Base-by-base conservation (phyloP, 2,888 invertebrate species). In the Amphipoea lucens region DNA sequence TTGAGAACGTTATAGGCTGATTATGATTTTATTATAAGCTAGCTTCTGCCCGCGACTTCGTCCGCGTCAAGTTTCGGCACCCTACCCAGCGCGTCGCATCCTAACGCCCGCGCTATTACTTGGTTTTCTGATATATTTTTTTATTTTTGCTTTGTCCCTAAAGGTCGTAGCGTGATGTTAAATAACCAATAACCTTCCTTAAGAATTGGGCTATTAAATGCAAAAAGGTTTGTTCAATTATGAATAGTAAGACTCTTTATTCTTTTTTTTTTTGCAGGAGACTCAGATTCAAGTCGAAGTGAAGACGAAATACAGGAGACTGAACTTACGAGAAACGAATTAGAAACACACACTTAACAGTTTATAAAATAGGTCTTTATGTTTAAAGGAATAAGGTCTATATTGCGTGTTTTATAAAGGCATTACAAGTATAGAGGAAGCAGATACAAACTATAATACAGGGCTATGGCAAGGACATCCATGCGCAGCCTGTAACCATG, bases 241-340 rank as follows among this genome's bases (percentile, higher is more conserved):
- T 36, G 2, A 51, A 69, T 7, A 68, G 1, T 48, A 9, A 51
- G 36, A 36, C 4, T 7, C 1, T 14, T 36, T 54, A 0, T 63
- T 36, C 0, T 45, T 51, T 57, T 84, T 76, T 75, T 69, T 62
- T 71, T 91, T 91, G 2, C 92, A 95, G 94, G 89, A 84, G 96
- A 96, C 74, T 90, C 93, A 54, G 96, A 96, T 82, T 96, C 95
- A 66, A 94, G 92, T 86, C 90, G 93, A 82, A 96, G 96, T 74
- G 96, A 96, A 51, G 93, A 91, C 17, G 96, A 95, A 70, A 91
- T 93, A 12, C 94, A 95, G 89, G 96, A 96, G 88, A 96, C 95
- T 78, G 94, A 93, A 85, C 88, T 96, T 6, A 94, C 94, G 4
- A 91, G 94, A 69, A 93, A 92, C 66, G 90, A 94, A 17, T 95